Percentiles rank a stretch among this genome's conserved stretches.
Conservation (phyloP, 2,888 invertebrate species). For the Dicranocentrus wangi region DNA sequence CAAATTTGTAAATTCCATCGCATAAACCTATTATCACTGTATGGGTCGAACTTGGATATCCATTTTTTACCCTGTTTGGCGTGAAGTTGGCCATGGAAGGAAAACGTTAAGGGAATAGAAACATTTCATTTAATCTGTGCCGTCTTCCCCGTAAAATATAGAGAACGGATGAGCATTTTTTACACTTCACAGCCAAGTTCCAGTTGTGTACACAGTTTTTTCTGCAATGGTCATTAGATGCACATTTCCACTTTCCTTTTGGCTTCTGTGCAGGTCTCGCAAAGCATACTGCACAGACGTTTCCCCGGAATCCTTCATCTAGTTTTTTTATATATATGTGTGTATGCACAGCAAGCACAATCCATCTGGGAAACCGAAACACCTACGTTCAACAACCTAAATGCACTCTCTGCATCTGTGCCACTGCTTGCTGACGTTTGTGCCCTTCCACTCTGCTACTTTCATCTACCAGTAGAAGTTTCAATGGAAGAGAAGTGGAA, state of each 20-base stretch:
- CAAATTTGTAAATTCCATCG: too few relatives aligned
- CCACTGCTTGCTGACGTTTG: slow-evolving; percentile 28
- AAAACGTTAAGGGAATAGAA: too few relatives aligned
- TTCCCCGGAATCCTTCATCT: not conserved
- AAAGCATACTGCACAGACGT: not conserved
- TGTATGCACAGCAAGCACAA: not conserved
- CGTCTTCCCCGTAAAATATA: too few relatives aligned
- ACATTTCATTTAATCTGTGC: too few relatives aligned
- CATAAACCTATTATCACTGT: too few relatives aligned
- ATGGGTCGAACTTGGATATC: too few relatives aligned
- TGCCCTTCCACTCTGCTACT: slow-evolving; percentile 6
- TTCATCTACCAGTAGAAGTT: not conserved
- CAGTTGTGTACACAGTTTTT: not conserved
- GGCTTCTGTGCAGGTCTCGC: not conserved
- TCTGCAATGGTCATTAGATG: not conserved
- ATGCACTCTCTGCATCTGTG: slow-evolving; percentile 52
- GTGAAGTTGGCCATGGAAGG: too few relatives aligned
- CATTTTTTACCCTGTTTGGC: too few relatives aligned
- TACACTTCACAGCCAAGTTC: not conserved
- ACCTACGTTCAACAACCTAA: slow-evolving; percentile 41
- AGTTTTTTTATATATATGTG: not conserved
- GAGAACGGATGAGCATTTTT: too few relatives aligned
- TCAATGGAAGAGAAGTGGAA: slow-evolving; percentile 4
- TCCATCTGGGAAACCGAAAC: slow-evolving; percentile 4
- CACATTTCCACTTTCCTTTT: not conserved